Evolutionary conservation across 1,140 invertebrate genomes (phyloP).

Genomic region (Drosophila rhopaloa): DNA sequence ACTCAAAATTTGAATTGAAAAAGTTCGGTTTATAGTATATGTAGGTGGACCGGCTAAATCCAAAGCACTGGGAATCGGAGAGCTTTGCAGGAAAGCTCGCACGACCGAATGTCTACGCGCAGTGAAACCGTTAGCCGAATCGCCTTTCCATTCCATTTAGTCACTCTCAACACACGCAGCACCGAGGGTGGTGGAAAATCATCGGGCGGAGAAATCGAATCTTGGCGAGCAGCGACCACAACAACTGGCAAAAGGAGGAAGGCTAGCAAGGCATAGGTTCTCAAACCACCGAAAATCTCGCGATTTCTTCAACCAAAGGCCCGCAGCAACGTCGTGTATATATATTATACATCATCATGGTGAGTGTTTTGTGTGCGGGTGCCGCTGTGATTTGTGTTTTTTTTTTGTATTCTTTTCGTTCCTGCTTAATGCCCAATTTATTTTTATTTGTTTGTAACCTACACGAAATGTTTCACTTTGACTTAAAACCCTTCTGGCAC

Average conservation of each 20-base stretch:
- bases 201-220: slow-evolving; percentile 21
- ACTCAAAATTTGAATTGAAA: slow-evolving; percentile 13
- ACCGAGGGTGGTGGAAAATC: slow-evolving; percentile 58
- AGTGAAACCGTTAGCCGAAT: slow-evolving; percentile 70
- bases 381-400: slow-evolving; percentile 5
- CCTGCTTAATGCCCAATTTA: slow-evolving; percentile 49
- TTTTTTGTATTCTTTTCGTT: slow-evolving; percentile 17
- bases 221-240: slow-evolving; percentile 22
- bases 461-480: slow-evolving; percentile 34
- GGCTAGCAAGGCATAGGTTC: slow-evolving; percentile 25
- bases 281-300: slow-evolving; percentile 40
- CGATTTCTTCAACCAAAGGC: slow-evolving; percentile 60
- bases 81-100: slow-evolving; percentile 54
- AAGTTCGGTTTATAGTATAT: not conserved
- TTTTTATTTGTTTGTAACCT: slow-evolving; percentile 45
- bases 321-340: slow-evolving; percentile 54
- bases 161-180: slow-evolving; percentile 67
- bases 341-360: slow-evolving; percentile 75
- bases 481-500: slow-evolving; percentile 15
- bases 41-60: slow-evolving; percentile 14
- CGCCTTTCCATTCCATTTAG: slow-evolving; percentile 46
- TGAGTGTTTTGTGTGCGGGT: slow-evolving; percentile 45
- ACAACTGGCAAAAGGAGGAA: slow-evolving; percentile 9
- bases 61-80: slow-evolving; percentile 7
- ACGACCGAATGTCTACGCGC: slow-evolving; percentile 39